phyloP scores from a whole-genome alignment of 2,797 vertebrate species.

The Phataginus tetradactyla region DNA sequence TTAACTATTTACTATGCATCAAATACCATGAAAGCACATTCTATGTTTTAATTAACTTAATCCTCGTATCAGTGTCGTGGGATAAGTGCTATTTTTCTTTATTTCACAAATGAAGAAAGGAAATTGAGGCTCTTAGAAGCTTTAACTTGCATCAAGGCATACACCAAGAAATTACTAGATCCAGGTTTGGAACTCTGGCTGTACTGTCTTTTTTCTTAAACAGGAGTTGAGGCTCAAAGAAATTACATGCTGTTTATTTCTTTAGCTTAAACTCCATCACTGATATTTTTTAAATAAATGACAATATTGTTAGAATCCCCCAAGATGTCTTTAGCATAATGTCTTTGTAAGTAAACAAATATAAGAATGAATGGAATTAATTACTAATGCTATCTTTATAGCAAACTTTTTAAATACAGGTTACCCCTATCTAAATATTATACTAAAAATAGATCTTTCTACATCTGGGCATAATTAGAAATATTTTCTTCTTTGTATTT shows the following conservation, averaged over 20 bases:
- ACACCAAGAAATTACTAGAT: not conserved
- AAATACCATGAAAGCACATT: not conserved
- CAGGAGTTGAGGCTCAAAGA: not conserved
- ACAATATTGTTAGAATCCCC: not conserved
- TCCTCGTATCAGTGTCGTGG: not conserved
- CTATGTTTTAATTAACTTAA: not conserved
- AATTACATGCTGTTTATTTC: not conserved
- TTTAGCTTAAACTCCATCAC: not conserved
- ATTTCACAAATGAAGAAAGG: not conserved
- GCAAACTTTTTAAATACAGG: not conserved
- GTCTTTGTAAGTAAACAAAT: constrained; percentile 44
- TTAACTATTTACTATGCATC: not conserved
- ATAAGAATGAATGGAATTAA: not conserved
- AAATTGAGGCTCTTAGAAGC: not conserved
- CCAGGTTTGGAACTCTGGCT: not conserved
- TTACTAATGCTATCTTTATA: not conserved
- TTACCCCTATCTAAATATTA: not conserved
- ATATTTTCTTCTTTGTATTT: not conserved
- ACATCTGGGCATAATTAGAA: not conserved
- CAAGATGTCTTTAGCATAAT: not conserved
- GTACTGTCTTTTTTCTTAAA: not conserved
- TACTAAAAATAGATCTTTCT: constrained; percentile 13
- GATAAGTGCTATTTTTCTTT: not conserved
- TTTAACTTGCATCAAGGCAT: not conserved
- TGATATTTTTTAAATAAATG: not conserved